A percentile compares a stretch with the other conserved stretches of the same genome.
phyloP scores from a whole-genome alignment of 2,888 invertebrate genomes.

The Drosophila multiciliata region DNA sequence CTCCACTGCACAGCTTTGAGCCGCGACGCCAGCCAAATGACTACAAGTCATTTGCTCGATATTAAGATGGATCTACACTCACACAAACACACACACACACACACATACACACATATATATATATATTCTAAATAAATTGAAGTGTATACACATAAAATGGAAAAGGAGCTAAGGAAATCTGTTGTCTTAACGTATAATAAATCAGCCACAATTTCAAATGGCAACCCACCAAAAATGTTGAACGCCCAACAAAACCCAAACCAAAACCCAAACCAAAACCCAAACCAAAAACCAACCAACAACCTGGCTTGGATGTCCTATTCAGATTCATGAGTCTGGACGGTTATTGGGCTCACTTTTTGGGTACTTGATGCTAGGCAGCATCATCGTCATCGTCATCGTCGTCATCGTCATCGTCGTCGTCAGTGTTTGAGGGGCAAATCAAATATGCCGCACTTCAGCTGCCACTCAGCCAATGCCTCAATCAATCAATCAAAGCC shows the following conservation, averaged over 20 bases:
- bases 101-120: neutral
- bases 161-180: constrained; percentile 57
- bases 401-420: neutral
- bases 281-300: neutral
- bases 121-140: constrained; percentile 7
- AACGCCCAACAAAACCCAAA: neutral
- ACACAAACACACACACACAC: neutral
- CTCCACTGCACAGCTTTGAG: constrained; percentile 2
- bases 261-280: neutral
- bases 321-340: constrained; percentile 59
- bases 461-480: constrained; percentile 76
- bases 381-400: constrained; percentile 7
- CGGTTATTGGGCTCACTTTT: constrained; percentile 18
- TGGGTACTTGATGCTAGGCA: constrained; percentile 7
- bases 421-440: constrained; percentile 38
- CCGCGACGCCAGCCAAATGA: constrained; percentile 24
- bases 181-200: constrained; percentile 80
- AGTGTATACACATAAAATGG: constrained; percentile 14
- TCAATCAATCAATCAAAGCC: constrained; percentile 79
- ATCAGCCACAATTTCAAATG: constrained; percentile 73
- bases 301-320: constrained; percentile 18
- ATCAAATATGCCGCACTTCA: constrained; percentile 78
- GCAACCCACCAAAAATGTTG: constrained; percentile 10
- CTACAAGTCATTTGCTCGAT: constrained; percentile 29
- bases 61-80: constrained; percentile 24